Conservation (phyloP, 2,113 vertebrate genomes). For the Tetraodon nigroviridis region DNA sequence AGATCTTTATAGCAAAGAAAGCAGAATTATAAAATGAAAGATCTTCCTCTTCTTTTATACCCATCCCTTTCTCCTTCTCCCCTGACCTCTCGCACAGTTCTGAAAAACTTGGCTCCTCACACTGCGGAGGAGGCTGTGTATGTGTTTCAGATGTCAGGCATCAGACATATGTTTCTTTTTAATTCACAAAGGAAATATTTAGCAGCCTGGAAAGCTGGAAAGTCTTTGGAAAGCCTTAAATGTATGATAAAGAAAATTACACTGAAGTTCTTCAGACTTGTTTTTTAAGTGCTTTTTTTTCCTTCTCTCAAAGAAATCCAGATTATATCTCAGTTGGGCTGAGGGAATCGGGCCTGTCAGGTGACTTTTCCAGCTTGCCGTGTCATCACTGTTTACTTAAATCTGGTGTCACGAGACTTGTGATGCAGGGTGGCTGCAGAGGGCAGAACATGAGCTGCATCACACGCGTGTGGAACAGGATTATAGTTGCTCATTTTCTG, state of each 20-base stretch:
- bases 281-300: not conserved
- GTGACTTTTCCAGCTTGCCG: constrained; percentile 10
- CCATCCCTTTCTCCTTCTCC: not conserved
- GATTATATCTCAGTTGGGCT: constrained; percentile 28
- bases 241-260: constrained; percentile 7
- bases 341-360: constrained; percentile 17
- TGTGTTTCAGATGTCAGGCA: constrained; percentile 33
- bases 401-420: constrained; percentile 8
- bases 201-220: not conserved
- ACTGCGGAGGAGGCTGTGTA: not conserved
- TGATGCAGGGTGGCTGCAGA: not conserved
- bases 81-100: constrained; percentile 10
- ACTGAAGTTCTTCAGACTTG: not conserved
- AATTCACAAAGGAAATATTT: constrained; percentile 5
- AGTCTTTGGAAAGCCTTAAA: constrained; percentile 1
- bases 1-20: not conserved
- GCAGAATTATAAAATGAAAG: not conserved
- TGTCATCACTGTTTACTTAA: constrained; percentile 17
- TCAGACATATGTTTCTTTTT: constrained; percentile 23
- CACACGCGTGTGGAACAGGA: not conserved
- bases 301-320: constrained; percentile 9
- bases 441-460: not conserved
- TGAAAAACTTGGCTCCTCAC: not conserved
- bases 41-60: constrained; percentile 1
- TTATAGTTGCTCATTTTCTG: not conserved